Evolutionary conservation across 2,888 invertebrate species (phyloP).

Genomic region (Brachyopa scutellaris): DNA sequence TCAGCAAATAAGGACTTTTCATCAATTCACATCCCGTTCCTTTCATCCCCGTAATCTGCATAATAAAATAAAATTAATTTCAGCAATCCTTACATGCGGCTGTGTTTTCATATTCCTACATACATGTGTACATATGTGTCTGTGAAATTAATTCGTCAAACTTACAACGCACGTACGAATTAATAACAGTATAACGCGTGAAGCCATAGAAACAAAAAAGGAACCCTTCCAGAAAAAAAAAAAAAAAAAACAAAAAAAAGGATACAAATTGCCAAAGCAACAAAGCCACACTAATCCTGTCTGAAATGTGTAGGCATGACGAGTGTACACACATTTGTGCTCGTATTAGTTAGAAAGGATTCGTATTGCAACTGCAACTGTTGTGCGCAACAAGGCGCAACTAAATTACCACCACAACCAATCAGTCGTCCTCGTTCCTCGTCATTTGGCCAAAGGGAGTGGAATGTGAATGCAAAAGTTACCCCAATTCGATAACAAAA

Average conservation of each 20-base stretch:
- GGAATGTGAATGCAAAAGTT: conserved; percentile 51
- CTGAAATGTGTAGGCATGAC: conserved; percentile 18
- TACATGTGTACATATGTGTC: neutral
- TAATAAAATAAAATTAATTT: conserved; percentile 11
- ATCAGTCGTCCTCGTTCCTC: conserved; percentile 53
- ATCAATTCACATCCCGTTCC: neutral
- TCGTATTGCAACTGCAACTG: conserved; percentile 55
- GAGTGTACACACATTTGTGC: no score
- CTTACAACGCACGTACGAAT: conserved; percentile 19
- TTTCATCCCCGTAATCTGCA: neutral
- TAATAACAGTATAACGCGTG: conserved; percentile 34
- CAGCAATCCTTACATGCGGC: conserved; percentile 54
- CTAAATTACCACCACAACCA: conserved; percentile 68
- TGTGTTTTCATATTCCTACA: neutral
- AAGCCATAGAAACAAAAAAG: conserved; percentile 65
- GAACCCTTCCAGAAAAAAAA: conserved; percentile 31
- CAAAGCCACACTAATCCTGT: conserved; percentile 38
- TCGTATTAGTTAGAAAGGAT: no score
- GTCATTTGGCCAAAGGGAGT: conserved; percentile 55
- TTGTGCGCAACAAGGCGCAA: conserved; percentile 71
- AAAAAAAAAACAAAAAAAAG: neutral
- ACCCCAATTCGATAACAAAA: conserved; percentile 69
- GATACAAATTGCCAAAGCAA: conserved; percentile 55
- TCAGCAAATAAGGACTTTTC: neutral
- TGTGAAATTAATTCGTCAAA: conserved; percentile 60